Percentiles rank a stretch among this genome's conserved stretches.
Evolutionary conservation across 2,797 vertebrate genomes (phyloP).

Genomic region (Enteromius anoplus): DNA sequence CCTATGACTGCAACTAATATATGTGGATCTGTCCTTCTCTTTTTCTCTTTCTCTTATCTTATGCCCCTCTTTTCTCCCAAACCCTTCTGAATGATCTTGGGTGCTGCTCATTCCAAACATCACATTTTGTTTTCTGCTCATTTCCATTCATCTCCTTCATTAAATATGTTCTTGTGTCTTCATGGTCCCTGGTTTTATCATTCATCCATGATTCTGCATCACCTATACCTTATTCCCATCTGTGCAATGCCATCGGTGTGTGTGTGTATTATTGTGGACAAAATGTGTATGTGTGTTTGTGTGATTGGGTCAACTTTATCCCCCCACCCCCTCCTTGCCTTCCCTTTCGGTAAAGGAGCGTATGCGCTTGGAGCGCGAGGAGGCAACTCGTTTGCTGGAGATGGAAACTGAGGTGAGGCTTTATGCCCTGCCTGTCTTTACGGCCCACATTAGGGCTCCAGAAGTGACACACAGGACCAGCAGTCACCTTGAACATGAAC

Average conservation of each 20-base stretch:
- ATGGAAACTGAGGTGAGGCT: conserved; percentile 90
- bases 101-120: conserved; percentile 61
- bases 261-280: conserved; percentile 62
- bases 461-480: conserved; percentile 17
- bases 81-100: conserved; percentile 68
- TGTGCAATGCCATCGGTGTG: conserved; percentile 55
- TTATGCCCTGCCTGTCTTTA: conserved; percentile 51
- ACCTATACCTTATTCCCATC: conserved; percentile 58
- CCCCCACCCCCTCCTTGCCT: conserved; percentile 57
- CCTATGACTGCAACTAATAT: conserved; percentile 71
- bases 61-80: conserved; percentile 6
- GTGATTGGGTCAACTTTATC: conserved; percentile 50
- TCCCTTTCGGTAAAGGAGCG: conserved; percentile 84
- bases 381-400: conserved; percentile 85
- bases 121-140: conserved; percentile 33
- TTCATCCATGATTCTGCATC: conserved; percentile 18
- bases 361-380: conserved; percentile 89
- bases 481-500: neutral
- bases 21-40: conserved; percentile 72
- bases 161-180: conserved; percentile 21
- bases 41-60: conserved; percentile 47
- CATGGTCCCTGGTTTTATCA: conserved; percentile 16
- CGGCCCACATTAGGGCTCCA: conserved; percentile 49
- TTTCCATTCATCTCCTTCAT: conserved; percentile 48
- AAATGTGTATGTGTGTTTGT: conserved; percentile 55